Base-by-base conservation (phyloP, 2,797 vertebrate genomes). In the Helostoma temminkii region DNA sequence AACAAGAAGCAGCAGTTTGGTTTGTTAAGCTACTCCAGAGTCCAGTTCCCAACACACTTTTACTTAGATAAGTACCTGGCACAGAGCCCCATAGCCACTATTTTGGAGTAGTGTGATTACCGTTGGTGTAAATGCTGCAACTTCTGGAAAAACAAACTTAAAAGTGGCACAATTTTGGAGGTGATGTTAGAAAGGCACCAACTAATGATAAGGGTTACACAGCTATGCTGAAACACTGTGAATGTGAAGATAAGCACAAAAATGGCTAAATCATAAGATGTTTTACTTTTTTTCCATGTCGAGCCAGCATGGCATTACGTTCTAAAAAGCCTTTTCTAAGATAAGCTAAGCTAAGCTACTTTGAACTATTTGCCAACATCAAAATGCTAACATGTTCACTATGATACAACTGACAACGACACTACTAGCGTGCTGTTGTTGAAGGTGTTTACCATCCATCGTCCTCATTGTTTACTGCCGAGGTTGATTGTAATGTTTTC, bases 11-110 rank as follows among this genome's bases (percentile, higher is more conserved):
- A 32, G 78, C 49, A 63, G 64, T 80, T 77, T 5, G 11, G 81
- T 80, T 82, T 76, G 64, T 79, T 80, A 56, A 72, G 62, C 41
- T 2, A 43, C 78, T 67, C 83, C 78, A 0, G 8, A 75, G 66
- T 83, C 77, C 65, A 71, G 57, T 58, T 82, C 74, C 64, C 64
- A 55, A 49, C 47, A 50, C 71, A 57, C 74, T 53, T n/a, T 60
- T 8, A 15, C 67, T 57, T 19, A 58, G 57, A 82, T 62, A 61
- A 76, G 80, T 61, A 45, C 25, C 39, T 24, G 14, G 28, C 43
- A 25, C 71, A 28, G 25, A 68, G 55, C 59, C 46, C 30, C 43
- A 56, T n/a, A 67, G 10, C 26, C 50, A 10, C 22, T 7, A 43
- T 42, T 75, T 61, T 63, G 41, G 3, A 32, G 16, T 6, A 21